Conservation (phyloP, 1,140 invertebrate genomes). For the Atopsyche davidsoni region DNA sequence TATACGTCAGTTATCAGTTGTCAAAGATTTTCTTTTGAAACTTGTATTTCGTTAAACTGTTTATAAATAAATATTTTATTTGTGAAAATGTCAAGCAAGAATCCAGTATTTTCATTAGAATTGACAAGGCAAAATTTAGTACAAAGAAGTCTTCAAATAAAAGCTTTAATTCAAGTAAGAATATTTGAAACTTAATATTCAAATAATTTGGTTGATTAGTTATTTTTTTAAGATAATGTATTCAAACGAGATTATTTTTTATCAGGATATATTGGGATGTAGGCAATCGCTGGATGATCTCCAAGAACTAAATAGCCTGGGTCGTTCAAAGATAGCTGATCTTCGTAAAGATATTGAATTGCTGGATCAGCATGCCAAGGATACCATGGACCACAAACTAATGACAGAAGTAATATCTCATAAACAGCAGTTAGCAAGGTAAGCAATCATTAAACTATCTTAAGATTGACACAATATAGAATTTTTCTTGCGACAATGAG, state of each 20-base stretch:
- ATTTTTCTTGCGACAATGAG: not conserved
- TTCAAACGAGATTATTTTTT: constrained; percentile 16
- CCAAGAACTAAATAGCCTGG: constrained; percentile 65
- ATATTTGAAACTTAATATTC: constrained; percentile 4
- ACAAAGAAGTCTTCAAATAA: constrained; percentile 65
- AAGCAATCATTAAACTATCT: constrained; percentile 10
- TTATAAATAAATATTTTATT: not conserved
- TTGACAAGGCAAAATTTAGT: constrained; percentile 53
- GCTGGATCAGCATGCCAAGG: constrained; percentile 59
- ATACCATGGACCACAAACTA: constrained; percentile 56
- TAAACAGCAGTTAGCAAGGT: constrained; percentile 60
- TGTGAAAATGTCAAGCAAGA: constrained; percentile 3
- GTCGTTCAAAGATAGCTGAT: constrained; percentile 58
- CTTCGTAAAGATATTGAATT: constrained; percentile 63
- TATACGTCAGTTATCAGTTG: no score
- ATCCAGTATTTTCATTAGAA: constrained; percentile 14
- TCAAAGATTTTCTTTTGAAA: no score
- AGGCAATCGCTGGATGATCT: constrained; percentile 59
- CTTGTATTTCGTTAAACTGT: no score
- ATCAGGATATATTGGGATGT: constrained; percentile 62
- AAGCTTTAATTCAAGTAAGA: constrained; percentile 70
- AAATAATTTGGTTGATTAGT: not conserved
- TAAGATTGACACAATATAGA: not conserved
- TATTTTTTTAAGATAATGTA: constrained; percentile 8
- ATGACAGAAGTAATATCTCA: constrained; percentile 59